phyloP scores from a whole-genome alignment of 2,888 invertebrate species.

The Sthenelais limicola region DNA sequence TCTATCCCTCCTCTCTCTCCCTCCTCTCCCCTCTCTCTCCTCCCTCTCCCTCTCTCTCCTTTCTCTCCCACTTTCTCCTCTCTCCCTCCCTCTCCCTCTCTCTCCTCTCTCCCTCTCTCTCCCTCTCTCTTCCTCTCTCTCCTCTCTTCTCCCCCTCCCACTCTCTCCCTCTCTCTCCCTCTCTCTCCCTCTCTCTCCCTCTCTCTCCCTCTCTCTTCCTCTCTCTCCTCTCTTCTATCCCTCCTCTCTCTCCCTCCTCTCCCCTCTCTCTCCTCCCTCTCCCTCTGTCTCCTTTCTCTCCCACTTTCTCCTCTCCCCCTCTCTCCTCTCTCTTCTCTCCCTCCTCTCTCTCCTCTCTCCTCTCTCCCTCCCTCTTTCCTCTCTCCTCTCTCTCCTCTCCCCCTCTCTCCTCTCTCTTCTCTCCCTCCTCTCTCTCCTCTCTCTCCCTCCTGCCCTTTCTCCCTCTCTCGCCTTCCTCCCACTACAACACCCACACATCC shows the following conservation, averaged over 20 bases:
- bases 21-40: background rate
- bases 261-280: background rate
- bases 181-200: background rate
- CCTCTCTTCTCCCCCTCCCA: slow-evolving; percentile 1
- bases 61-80: slow-evolving; percentile 28
- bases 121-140: background rate
- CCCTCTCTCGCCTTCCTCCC: too few relatives aligned
- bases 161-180: slow-evolving; percentile 1
- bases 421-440: too few relatives aligned
- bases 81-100: background rate
- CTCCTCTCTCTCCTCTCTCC: too few relatives aligned
- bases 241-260: slow-evolving; percentile 1
- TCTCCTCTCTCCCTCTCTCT: background rate
- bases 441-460: too few relatives aligned
- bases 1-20: background rate
- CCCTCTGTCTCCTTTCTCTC: background rate
- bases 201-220: slow-evolving; percentile 6
- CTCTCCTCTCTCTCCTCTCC: too few relatives aligned
- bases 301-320: too few relatives aligned
- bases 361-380: too few relatives aligned
- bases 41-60: slow-evolving; percentile 19
- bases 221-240: background rate
- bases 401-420: too few relatives aligned
- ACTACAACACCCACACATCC: too few relatives aligned
- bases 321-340: too few relatives aligned